phyloP scores from a whole-genome alignment of 92 coral and sea anemone species.

The Epizoanthus illoricatus region DNA sequence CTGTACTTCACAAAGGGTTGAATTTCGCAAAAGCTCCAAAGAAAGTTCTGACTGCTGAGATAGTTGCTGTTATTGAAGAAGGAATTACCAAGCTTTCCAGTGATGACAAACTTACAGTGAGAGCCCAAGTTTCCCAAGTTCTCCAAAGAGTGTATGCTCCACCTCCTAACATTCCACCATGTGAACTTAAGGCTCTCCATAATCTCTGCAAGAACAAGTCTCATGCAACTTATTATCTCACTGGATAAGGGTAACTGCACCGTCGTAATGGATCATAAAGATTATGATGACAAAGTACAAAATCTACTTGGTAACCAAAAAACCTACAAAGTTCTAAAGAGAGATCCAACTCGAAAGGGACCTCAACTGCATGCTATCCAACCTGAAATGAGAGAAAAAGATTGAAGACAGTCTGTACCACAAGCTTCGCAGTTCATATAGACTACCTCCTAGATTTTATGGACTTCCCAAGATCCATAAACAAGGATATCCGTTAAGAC shows the following conservation, averaged over 20 bases:
- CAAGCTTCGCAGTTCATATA: no score
- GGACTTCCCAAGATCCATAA: no score
- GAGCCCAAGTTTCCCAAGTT: conserved; percentile 1
- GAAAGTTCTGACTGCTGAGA: conserved; percentile 1
- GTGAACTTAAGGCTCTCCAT: not conserved
- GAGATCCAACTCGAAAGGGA: not conserved
- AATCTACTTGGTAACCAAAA: conserved; percentile 12
- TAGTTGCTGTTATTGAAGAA: conserved; percentile 14
- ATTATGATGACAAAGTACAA: conserved; percentile 31
- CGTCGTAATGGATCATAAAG: conserved; percentile 12
- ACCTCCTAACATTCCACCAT: not conserved
- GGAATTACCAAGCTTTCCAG: conserved; percentile 1
- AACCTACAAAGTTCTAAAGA: conserved; percentile 17
- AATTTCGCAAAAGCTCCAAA: conserved; percentile 28
- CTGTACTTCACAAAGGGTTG: conserved; percentile 4
- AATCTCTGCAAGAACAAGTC: not conserved
- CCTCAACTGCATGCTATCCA: no score
- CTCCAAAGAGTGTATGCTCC: conserved; percentile 1
- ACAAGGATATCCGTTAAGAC: no score
- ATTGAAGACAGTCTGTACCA: no score
- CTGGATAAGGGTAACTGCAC: no score
- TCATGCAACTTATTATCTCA: no score
- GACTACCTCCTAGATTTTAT: no score
- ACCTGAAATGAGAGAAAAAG: no score
- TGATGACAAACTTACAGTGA: not conserved